phyloP scores from a whole-genome alignment of 2,113 vertebrate genomes.

The Thunnus thynnus region DNA sequence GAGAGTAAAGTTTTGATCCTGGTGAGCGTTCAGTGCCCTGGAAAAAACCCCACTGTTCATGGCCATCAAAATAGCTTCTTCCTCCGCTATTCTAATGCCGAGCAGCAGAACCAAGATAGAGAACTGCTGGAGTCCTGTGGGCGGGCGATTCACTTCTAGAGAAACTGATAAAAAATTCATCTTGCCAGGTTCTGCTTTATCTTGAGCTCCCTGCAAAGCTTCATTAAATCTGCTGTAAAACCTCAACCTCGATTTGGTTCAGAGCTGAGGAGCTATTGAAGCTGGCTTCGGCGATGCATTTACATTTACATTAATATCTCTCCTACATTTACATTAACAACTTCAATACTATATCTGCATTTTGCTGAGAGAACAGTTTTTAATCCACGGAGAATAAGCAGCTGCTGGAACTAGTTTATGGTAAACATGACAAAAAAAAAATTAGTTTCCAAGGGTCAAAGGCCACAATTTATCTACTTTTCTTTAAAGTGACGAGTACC shows the following conservation, averaged over 20 bases:
- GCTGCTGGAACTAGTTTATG: not conserved
- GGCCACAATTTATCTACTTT: constrained; percentile 4
- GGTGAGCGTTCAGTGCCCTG: not conserved
- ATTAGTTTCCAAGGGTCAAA: constrained; percentile 18
- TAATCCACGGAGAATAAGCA: accelerated
- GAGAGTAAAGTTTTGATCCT: not conserved
- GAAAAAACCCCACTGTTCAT: constrained; percentile 10
- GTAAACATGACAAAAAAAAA: not conserved
- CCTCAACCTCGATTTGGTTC: constrained; percentile 30
- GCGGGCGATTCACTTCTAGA: constrained; percentile 21
- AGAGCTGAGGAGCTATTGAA: constrained; percentile 3
- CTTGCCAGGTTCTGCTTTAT: constrained; percentile 48
- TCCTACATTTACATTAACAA: not conserved
- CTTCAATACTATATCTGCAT: not conserved
- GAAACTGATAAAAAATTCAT: constrained; percentile 59
- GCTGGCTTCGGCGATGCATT: not conserved
- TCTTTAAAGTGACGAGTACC: constrained; percentile 7
- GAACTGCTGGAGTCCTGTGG: constrained; percentile 39
- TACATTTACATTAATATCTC: constrained; percentile 23
- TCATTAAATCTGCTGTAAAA: constrained; percentile 55
- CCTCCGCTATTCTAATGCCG: constrained; percentile 6
- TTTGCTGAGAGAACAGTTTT: not conserved
- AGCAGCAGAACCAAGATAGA: constrained; percentile 12
- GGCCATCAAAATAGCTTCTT: constrained; percentile 4
- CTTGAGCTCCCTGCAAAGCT: constrained; percentile 51